Base-by-base conservation (phyloP, 2,888 invertebrate species). In the Linyphia triangularis region DNA sequence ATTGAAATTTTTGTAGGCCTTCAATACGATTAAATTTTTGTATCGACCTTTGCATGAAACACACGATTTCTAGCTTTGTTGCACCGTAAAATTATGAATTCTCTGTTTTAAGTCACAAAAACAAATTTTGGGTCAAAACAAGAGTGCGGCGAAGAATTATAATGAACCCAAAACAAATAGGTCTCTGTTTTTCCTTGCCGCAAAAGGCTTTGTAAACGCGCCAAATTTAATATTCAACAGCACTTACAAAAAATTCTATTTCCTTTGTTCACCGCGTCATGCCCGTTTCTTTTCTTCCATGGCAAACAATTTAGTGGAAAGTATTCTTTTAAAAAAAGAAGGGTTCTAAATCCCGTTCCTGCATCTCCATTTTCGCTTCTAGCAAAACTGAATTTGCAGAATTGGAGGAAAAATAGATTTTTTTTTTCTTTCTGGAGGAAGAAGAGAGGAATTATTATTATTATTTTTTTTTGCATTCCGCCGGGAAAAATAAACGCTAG, bases 301-400 rank as follows among this genome's bases (percentile, higher is more conserved):
- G 19, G 33, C 33, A 33, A 67, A 33, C 67, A 67, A 67, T 67
- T 67, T 67, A 67, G 33, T 9, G 19, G 33, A 7, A 67, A 67
- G 33, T 67, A 30, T 33, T 6, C 51, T 51, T 2, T n/a, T 5
- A 51, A 51, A 51, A 7, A 43, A 43, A 43, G 16, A 43, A 3
- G 4, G 51, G n/a, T 51, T 51, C 51, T 51, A 51, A 51, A 51
- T 51, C 51, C n/a, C 51, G 2, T n/a, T 51, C 2, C 51, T 51
- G n/a, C n/a, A 24, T 1, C 1, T 24, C 26, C 26, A 26, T 24
- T 61, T 61, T 61, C 26, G 2, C 24, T 13, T 61, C 26, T 19
- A 6, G 16, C 13, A 26, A 65, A 33, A 67, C 33, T 16, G 67
- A 67, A 67, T 33, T 33, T 67, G 7, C 33, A 30, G 67, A 19